Percentiles rank a stretch among this genome's conserved stretches.
Conservation (phyloP, 2,888 invertebrate species). For the Pammene fasciana region DNA sequence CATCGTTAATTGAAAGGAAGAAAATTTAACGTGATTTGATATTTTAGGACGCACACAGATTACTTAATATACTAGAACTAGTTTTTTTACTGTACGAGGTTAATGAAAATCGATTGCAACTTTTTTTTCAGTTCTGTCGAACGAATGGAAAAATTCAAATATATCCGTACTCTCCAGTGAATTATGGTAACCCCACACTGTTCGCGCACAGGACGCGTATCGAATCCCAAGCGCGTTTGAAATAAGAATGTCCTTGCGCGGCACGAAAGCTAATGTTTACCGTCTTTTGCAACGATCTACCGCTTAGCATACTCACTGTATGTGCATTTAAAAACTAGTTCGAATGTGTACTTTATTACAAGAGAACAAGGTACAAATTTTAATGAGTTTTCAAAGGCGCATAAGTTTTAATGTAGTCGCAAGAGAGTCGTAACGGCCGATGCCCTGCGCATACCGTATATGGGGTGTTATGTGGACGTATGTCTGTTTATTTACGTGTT, state of each 20-base stretch:
- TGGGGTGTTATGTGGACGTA: conserved; percentile 43
- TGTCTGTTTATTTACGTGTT: conserved; percentile 39
- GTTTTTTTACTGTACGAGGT: no score
- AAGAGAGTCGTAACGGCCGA: conserved; percentile 61
- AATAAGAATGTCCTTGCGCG: conserved; percentile 70
- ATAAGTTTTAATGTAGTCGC: background rate
- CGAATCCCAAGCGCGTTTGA: conserved; percentile 58
- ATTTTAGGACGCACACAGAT: no score
- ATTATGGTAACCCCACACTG: conserved; percentile 33
- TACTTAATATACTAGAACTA: no score
- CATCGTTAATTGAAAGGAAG: no score
- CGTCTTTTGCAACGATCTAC: conserved; percentile 64
- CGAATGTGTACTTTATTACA: background rate
- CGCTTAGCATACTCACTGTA: background rate
- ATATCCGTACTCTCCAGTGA: background rate
- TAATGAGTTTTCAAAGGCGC: background rate
- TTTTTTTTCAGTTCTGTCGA: background rate
- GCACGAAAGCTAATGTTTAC: conserved; percentile 65
- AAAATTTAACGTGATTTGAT: no score
- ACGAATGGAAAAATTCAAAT: background rate
- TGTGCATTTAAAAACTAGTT: background rate
- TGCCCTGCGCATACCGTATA: conserved; percentile 64
- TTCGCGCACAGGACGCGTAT: conserved; percentile 51
- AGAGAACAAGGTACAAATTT: background rate
- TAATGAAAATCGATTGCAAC: no score